These are phyloP conservation scores for Penaeus vannamei DNA, from an alignment of 1,140 invertebrate species.

Conservation along the genomic window DNA sequence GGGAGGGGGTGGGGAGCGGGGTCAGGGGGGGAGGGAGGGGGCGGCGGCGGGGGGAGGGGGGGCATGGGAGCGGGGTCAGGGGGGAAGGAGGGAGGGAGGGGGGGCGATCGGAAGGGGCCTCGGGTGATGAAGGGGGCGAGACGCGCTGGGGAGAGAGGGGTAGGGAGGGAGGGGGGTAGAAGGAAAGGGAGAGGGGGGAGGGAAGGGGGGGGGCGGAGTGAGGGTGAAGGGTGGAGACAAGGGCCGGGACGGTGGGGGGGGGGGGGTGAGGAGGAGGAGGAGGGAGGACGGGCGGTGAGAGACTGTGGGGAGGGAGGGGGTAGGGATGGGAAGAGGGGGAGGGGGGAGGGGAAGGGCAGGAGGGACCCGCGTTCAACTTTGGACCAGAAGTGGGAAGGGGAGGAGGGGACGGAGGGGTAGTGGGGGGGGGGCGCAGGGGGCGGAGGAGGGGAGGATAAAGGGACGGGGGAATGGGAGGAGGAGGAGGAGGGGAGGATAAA, in stretches of 20 bases:
- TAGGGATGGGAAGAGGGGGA: neutral
- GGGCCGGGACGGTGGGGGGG: no score
- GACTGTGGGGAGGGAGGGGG: neutral
- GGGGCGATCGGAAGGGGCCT: neutral
- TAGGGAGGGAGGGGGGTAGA: neutral
- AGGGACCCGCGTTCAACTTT: neutral
- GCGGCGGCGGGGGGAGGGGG: slow-evolving; percentile 12
- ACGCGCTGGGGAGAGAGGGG: slow-evolving; percentile 41
- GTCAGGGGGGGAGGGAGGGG: slow-evolving; percentile 10
- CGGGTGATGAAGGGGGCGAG: slow-evolving; percentile 34
- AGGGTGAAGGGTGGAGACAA: neutral
- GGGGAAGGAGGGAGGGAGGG: neutral
- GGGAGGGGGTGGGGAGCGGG: neutral
- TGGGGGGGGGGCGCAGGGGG: neutral
- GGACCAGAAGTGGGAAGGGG: neutral
- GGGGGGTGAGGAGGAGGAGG: neutral
- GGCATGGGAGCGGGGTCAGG: neutral
- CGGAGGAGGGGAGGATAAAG: neutral
- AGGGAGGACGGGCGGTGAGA: neutral
- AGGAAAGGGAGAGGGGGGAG: neutral
- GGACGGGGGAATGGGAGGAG: neutral
- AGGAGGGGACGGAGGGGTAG: neutral
- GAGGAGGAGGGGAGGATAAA: no score
- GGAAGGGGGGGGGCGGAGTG: neutral
- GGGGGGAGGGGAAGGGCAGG: neutral